Base-by-base conservation (phyloP, 1,140 invertebrate genomes). In the Sitodiplosis mosellana region DNA sequence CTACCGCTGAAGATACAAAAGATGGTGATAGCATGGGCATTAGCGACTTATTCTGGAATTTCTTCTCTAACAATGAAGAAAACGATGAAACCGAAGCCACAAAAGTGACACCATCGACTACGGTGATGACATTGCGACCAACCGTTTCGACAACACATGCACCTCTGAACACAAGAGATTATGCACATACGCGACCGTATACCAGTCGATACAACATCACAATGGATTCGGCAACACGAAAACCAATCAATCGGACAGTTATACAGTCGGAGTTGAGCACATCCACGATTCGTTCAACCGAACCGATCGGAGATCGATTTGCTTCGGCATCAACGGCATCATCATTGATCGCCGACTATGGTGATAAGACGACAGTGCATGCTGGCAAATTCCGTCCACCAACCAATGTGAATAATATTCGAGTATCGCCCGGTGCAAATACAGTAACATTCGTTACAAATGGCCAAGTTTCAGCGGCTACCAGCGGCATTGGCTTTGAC, bases 401-500 rank as follows among this genome's bases (percentile, higher is more conserved):
- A 40, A 38, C 27, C 19, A 42, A 43, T 33, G 38, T 37, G 7
- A 19, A 44, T 5, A 47, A 43, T 2, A 19, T 52, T 5, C 47
- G 27, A 5, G 27, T 27, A 27, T 27, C 27, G 27, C 41, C 20
- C 47, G 33, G 20, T 11, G 3, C n/a, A 54, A 52, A 33, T 61
- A 54, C 47, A 56, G 53, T 51, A 56, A 59, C 20, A 59, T 27
- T 27, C 27, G 27, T 27, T 5, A 27, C 27, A 27, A 27, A 49
- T 37, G 27, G 45, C 12, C 63, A 64, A 40, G 62, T 64, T 0
- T 57, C 57, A 3, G 62, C 64, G n/a, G n/a, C n/a, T n/a, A n/a
- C n/a, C n/a, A n/a, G n/a, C n/a, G n/a, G n/a, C n/a, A n/a, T n/a
- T 46, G 57, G 61, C 43, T 59, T 63, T 18, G 59, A 62, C 36